Conservation (phyloP, 2,888 invertebrate genomes). For the Gandaritis pyraliata region DNA sequence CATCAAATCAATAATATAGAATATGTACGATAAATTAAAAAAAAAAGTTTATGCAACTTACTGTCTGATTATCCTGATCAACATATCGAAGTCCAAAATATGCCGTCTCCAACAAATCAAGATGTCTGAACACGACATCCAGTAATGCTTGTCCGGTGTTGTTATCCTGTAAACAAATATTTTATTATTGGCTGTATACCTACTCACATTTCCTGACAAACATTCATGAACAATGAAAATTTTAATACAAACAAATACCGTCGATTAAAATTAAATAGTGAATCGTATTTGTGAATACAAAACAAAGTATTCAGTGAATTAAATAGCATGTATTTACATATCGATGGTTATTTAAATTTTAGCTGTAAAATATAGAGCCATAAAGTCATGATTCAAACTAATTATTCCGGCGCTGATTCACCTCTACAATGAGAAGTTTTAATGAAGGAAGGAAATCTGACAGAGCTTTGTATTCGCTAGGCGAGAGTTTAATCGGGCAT, state of each 20-base stretch:
- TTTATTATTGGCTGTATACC: slow-evolving; percentile 19
- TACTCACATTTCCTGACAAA: slow-evolving; percentile 22
- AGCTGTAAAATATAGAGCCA: slow-evolving; percentile 6
- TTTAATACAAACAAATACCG: slow-evolving; percentile 22
- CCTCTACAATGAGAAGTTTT: slow-evolving; percentile 13
- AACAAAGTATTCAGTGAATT: slow-evolving; percentile 19
- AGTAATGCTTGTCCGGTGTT: slow-evolving; percentile 94
- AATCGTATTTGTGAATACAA: slow-evolving; percentile 20
- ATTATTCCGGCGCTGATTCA: slow-evolving; percentile 4
- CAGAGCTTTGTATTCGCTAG: slow-evolving; percentile 7
- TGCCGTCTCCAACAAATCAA: slow-evolving; percentile 97
- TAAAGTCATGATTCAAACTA: background rate
- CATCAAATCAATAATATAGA: too few relatives aligned
- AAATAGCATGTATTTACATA: slow-evolving; percentile 21
- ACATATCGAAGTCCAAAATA: slow-evolving; percentile 98
- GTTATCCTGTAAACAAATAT: slow-evolving; percentile 88
- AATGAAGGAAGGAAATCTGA: slow-evolving; percentile 14
- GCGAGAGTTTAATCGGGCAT: background rate
- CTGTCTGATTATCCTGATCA: slow-evolving; percentile 97
- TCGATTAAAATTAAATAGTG: slow-evolving; percentile 8
- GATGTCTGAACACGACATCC: slow-evolving; percentile 95
- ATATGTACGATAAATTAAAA: too few relatives aligned
- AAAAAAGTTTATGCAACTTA: slow-evolving; percentile 74
- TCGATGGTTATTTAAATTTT: slow-evolving; percentile 19
- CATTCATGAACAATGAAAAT: slow-evolving; percentile 24